Evolutionary conservation across 2,888 invertebrate species (phyloP).

Genomic region (Calameuta filiformis): DNA sequence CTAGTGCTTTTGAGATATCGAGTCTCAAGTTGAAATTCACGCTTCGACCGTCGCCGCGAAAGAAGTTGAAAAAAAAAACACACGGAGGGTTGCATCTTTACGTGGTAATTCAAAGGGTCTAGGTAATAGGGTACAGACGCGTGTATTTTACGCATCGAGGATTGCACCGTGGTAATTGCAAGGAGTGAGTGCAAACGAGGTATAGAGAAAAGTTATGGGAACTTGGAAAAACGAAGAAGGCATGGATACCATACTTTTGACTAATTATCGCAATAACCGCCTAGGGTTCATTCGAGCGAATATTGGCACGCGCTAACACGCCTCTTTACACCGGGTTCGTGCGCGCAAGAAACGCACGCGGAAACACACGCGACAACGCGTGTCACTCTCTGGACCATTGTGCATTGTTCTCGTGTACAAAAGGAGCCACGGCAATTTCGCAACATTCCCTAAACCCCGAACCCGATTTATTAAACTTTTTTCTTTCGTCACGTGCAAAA

Average conservation of each 20-base stretch:
- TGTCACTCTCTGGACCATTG: background rate
- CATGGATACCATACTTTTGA: background rate
- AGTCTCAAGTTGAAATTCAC: background rate
- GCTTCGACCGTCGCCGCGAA: background rate
- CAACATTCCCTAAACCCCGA: background rate
- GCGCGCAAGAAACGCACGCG: background rate
- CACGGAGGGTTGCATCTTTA: background rate
- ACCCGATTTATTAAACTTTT: background rate
- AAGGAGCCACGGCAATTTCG: background rate
- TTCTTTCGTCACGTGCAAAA: background rate
- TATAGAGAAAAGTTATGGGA: background rate
- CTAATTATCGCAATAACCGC: background rate
- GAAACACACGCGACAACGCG: slow-evolving; percentile 22
- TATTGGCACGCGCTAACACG: background rate
- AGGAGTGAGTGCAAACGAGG: background rate
- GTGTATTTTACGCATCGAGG: background rate
- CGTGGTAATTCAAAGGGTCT: background rate
- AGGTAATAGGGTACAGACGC: slow-evolving; percentile 2
- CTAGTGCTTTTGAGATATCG: background rate
- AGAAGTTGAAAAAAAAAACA: background rate
- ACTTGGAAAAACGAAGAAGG: background rate
- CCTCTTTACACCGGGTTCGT: background rate
- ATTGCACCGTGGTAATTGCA: background rate
- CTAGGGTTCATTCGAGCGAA: background rate
- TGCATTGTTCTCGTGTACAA: background rate